These are phyloP conservation scores for Pyralis farinalis DNA, from an alignment of 2,888 invertebrate species.

Conservation along the genomic window DNA sequence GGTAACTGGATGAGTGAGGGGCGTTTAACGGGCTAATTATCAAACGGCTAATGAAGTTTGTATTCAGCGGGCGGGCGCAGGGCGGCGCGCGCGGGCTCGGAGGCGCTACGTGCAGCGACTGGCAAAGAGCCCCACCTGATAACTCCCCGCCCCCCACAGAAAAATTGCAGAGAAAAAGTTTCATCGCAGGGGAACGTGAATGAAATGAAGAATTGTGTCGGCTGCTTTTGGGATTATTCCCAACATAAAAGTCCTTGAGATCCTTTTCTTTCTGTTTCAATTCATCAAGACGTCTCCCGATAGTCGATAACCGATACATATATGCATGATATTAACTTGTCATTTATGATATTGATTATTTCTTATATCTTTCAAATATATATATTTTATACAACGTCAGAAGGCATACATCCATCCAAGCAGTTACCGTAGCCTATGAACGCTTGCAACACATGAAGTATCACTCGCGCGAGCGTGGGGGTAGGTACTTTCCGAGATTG, in stretches of 20 bases:
- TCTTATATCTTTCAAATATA: too few species aligned
- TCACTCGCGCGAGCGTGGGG: too few species aligned
- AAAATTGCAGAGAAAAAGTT: constrained; percentile 82
- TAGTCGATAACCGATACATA: constrained; percentile 21
- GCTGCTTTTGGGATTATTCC: constrained; percentile 76
- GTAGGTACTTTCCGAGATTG: too few species aligned
- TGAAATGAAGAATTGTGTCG: constrained; percentile 79
- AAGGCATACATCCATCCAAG: too few species aligned
- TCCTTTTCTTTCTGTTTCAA: constrained; percentile 73
- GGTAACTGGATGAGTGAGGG: constrained; percentile 64
- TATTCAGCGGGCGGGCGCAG: constrained; percentile 72
- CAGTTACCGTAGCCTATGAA: too few species aligned
- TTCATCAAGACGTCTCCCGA: constrained; percentile 56
- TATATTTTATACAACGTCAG: too few species aligned
- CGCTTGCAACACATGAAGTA: too few species aligned
- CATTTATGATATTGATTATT: too few species aligned
- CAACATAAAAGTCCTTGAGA: constrained; percentile 67
- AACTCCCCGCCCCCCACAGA: constrained; percentile 74
- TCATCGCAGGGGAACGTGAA: constrained; percentile 80
- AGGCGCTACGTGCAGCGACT: constrained; percentile 73
- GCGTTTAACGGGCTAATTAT: constrained; percentile 81
- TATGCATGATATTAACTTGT: constrained; percentile 25
- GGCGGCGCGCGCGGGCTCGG: constrained; percentile 53
- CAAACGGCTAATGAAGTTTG: constrained; percentile 82
- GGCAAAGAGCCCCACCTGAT: constrained; percentile 74